Conservation (phyloP, 1,140 invertebrate species). For the Phthorimaea operculella region DNA sequence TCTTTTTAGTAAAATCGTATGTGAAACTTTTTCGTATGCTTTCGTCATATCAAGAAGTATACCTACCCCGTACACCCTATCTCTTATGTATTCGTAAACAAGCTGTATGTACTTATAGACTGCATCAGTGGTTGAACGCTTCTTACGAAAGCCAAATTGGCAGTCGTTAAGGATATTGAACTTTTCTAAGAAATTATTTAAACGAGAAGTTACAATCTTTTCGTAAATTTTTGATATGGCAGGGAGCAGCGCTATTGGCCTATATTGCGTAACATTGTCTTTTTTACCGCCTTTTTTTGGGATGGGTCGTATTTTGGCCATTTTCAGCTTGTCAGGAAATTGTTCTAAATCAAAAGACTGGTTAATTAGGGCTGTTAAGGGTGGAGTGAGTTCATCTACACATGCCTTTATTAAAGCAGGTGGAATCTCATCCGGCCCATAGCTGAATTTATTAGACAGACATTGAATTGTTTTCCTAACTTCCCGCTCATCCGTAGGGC, state of each 20-base stretch:
- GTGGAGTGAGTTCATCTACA: too few species aligned
- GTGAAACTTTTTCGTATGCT: neutral
- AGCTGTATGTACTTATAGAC: neutral
- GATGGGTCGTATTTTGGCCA: too few species aligned
- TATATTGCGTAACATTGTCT: neutral
- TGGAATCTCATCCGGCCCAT: too few species aligned
- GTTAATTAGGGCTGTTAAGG: too few species aligned
- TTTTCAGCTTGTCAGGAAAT: too few species aligned
- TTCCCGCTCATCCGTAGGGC: too few species aligned
- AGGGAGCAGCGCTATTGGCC: neutral
- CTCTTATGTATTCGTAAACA: too few species aligned
- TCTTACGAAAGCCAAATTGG: neutral
- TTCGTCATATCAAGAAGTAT: neutral
- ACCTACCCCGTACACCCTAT: neutral
- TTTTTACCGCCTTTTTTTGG: neutral
- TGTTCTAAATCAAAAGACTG: too few species aligned
- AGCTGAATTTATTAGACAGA: too few species aligned
- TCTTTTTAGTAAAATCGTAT: neutral
- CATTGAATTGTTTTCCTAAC: too few species aligned
- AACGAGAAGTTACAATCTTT: neutral
- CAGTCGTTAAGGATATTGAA: neutral
- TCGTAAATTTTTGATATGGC: neutral
- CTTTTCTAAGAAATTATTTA: neutral
- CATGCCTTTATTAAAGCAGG: too few species aligned
- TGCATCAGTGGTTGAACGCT: neutral